Evolutionary conservation across 2,113 vertebrate species (phyloP), one percentile per base, ranked within the genome.

Genomic region (Sarotherodon lohbergeri): DNA sequence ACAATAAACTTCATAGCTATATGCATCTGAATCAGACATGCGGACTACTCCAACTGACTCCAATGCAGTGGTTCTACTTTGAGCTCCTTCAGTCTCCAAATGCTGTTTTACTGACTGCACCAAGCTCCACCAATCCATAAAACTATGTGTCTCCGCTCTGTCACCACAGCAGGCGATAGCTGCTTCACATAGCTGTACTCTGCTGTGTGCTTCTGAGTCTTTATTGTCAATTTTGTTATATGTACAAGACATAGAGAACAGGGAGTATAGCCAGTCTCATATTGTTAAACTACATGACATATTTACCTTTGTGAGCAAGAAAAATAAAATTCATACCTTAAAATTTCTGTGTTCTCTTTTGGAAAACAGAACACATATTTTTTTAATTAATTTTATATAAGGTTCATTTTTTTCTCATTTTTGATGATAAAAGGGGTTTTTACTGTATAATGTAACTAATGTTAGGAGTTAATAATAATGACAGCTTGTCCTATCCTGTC

Each of bases 301-400:
- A 36, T 36, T 61, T 32, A 17, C 14, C 57, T 46, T 46, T 17
- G 22, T 46, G 39, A 16, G 8, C 39, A 27, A 46, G 39, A 10
- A 46, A 46, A 73, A 73, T 73, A 4, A 52, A 52, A 9, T 9
- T 22, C 9, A 5, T 55, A 3, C n/a, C 52, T 55, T 55, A 22
- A 48, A 76, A 11, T 11, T 17, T 46, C 14, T 73, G 1, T 16
- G n/a, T 24, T 46, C 8, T 0, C n/a, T 41, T 43, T 71, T 71
- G 1, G 1, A 66, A 66, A 22, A 29, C 12, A 2, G 7, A 27
- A 66, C 9, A 39, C 5, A 22, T 39, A 0, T 7, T 34, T 34
- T 63, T 63, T 63, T 11, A 36, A 66, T 36, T 0, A 43, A 43
- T 43, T 8, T 43, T 24, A 6, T 43, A 16, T 16, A 24, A 24